Conservation (phyloP, 2,888 invertebrate genomes). For the Stenodera caucasica region DNA sequence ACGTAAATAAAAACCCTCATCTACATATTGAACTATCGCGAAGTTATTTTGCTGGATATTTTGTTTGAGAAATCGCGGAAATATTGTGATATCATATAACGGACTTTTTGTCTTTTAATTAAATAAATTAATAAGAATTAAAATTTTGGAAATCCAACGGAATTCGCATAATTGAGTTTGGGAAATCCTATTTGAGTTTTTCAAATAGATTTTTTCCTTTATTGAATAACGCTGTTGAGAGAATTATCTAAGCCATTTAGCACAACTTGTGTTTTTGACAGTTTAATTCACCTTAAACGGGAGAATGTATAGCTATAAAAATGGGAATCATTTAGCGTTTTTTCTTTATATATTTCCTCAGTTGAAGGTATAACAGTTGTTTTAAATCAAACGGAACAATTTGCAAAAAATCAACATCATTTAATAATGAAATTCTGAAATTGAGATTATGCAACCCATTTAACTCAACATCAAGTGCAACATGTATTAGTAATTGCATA, state of each 20-base stretch:
- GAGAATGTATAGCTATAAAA: neutral
- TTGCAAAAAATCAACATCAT: neutral
- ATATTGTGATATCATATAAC: too few relatives aligned
- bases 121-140: too few relatives aligned
- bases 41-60: too few relatives aligned
- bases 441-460: neutral
- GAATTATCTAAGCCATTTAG: conserved; percentile 19
- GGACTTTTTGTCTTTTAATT: too few relatives aligned
- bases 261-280: conserved; percentile 21
- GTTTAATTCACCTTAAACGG: conserved; percentile 15
- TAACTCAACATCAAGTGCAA: too few relatives aligned
- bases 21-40: too few relatives aligned
- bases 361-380: neutral
- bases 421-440: neutral
- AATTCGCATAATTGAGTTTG: too few relatives aligned
- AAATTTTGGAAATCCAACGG: too few relatives aligned
- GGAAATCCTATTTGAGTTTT: neutral
- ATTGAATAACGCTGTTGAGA: neutral
- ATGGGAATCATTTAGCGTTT: neutral
- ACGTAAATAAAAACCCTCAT: too few relatives aligned
- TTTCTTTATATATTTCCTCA: neutral
- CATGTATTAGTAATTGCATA: neutral
- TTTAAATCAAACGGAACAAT: neutral
- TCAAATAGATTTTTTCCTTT: neutral
- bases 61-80: too few relatives aligned